Evolutionary conservation across 2,797 vertebrate genomes (phyloP), one percentile per base, ranked within the genome.

Genomic region (Microctenopoma steveboyesi): DNA sequence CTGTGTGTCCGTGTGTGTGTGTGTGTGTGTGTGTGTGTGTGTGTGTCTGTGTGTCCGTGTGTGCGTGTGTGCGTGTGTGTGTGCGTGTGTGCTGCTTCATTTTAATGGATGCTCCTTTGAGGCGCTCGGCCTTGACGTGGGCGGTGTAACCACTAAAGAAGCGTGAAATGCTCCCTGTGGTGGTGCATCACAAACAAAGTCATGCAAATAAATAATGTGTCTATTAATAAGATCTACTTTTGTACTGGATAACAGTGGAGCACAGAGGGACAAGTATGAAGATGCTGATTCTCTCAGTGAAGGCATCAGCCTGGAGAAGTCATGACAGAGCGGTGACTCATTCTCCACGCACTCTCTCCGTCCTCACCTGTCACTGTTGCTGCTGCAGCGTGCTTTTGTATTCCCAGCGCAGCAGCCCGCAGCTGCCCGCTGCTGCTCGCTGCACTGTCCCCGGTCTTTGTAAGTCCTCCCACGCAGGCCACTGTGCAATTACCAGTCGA

Each of bases 241-340:
- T 27, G 54, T 12, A 7, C 43, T 57, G n/a, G 12, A 4, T 16
- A n/a, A 48, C 43, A 50, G 47, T 68, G 46, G 47, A 37, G 39
- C 48, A 42, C 5, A 14, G 25, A 72, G 28, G 28, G 42, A 25
- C 70, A 65, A 56, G 50, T 9, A 59, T 2, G 14, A 40, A 52
- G 4, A 1, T 22, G 45, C 35, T 10, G 49, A 79, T 30, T 45
- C 18, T 53, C 3, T 7, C 1, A 13, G 16, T 46, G 45, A 64
- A 54, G 67, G 75, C 33, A 1, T 82, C 66, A 54, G 68, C 47
- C 54, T 56, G 43, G 60, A 84, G 45, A 76, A 76, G 42, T 79
- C 64, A 48, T 48, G 49, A 51, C 57, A 58, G 66, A 57, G 40
- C 12, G 71, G 62, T 81, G 80, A 86, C 60, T 86, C 78, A 82